Conservation (phyloP, 2,113 vertebrate genomes). For the Callipepla californica region DNA sequence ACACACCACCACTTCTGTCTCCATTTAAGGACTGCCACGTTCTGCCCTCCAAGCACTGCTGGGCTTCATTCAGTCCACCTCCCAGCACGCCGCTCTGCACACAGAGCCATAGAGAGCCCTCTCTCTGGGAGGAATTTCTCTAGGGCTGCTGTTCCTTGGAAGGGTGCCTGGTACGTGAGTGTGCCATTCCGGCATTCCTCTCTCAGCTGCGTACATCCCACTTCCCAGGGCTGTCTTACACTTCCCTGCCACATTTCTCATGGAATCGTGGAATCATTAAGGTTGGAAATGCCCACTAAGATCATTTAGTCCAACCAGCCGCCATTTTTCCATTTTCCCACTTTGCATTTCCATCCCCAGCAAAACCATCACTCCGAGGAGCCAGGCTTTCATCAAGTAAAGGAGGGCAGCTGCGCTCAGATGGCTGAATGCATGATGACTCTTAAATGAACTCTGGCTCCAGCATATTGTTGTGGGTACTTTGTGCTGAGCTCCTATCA, state of each 20-base stretch:
- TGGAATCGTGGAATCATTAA: no score
- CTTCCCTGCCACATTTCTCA: no score
- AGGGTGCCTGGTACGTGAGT: background rate
- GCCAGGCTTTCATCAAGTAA: background rate
- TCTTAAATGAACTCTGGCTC: background rate
- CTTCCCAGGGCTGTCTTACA: background rate
- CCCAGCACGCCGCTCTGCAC: background rate
- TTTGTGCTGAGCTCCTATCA: background rate
- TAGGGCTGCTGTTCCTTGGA: background rate
- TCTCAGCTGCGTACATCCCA: accelerated
- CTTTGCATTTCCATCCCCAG: background rate
- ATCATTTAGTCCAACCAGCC: no score
- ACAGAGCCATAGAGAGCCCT: background rate
- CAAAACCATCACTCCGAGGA: background rate
- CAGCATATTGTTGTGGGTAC: background rate
- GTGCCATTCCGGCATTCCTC: background rate
- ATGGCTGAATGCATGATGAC: background rate
- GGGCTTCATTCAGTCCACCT: background rate
- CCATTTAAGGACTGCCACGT: background rate
- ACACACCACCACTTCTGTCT: background rate
- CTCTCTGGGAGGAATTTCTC: background rate
- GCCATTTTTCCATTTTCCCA: background rate
- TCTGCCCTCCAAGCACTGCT: background rate
- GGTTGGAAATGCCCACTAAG: no score
- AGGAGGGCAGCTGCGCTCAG: background rate